Evolutionary conservation across 2,113 vertebrate genomes (phyloP), one percentile per base, ranked within the genome.

Genomic region (Trochalopteron elliotii): DNA sequence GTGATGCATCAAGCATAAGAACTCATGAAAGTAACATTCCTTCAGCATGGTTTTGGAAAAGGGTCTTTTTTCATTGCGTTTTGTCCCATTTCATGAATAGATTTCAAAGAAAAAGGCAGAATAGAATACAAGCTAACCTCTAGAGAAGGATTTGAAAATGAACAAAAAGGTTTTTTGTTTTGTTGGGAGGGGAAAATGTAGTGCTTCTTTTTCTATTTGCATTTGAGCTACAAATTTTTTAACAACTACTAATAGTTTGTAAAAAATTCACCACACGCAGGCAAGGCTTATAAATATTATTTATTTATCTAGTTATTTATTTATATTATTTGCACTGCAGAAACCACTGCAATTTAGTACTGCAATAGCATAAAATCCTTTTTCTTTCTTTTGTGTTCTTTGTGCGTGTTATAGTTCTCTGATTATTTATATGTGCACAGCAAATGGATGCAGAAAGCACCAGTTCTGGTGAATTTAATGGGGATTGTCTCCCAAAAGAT

Each of bases 371-470:
- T 33, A 53, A 67, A 83, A 85, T 81, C 2, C 40, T 31, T 35
- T n/a, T 57, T 52, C 8, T 45, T 76, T 39, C 65, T 35, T 30
- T 40, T 5, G 0, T 35, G 10, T 93, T 78, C n/a, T 93, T 40
- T 15, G 17, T 44, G 31, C 39, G 70, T 78, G 7, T 93, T 76
- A 72, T 44, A 92, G 35, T 89, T 89, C 23, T 76, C 68, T 87
- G 72, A 61, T 94, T 91, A 89, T 94, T 83, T 83, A 71, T 86
- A 33, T 10, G 13, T 90, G 78, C 47, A 86, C 60, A 94, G 81
- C 72, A 93, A 81, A 82, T 10, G 5, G 87, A 89, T 8, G 6
- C 37, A 84, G 65, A 44, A 95, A 83, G 25, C 59, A 45, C 22
- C 90, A 84, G 3, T 94, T 79, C 33, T 37, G 10, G 40, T 95